Evolutionary conservation across 2,888 invertebrate species (phyloP), one percentile per base, ranked within the genome.

Genomic region (Stenichneumon culpator): DNA sequence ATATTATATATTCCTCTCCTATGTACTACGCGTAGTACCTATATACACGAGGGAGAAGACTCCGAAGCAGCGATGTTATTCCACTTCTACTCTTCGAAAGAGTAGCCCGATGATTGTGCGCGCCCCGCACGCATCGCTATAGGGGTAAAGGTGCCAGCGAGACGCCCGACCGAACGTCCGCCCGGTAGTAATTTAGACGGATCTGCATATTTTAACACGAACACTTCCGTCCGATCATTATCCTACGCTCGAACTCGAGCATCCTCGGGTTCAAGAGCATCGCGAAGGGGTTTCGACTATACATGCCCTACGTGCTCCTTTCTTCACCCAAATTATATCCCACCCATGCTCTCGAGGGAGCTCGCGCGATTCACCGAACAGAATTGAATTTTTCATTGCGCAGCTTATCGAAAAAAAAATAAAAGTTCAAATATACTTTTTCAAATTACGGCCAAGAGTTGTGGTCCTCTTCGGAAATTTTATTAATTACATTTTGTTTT

Each of bases 151-250:
- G 90, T 90, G 92, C 90, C 90, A 90, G 78, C 52, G 47, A 28
- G 63, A 69, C 67, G 73, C 75, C 79, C 74, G 78, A 65, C 77
- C 84, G 79, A 54, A 75, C 80, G 90, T 91, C 90, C 89, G 90
- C 88, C 88, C 87, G 91, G 92, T 92, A 93, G 93, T 93, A 77
- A 83, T 92, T 93, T 91, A 91, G 88, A 91, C 84, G 92, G 92
- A 93, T 93, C 93, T 93, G 93, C 93, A 93, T 93, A 93, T 93
- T 93, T 93, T 93, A 93, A 90, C 93, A 92, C 93, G 93, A 93
- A 92, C 93, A 92, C 93, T 93, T 93, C 93, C 93, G 93, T 88
- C 32, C 92, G 93, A 93, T 93, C 92, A 92, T 93, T 93, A 93
- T 93, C 93, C 92, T 89, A 74, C 73, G 75, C 69, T 82, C 63